Conservation (phyloP, 2,113 vertebrate species). For the Cyanoderma ruficeps region DNA sequence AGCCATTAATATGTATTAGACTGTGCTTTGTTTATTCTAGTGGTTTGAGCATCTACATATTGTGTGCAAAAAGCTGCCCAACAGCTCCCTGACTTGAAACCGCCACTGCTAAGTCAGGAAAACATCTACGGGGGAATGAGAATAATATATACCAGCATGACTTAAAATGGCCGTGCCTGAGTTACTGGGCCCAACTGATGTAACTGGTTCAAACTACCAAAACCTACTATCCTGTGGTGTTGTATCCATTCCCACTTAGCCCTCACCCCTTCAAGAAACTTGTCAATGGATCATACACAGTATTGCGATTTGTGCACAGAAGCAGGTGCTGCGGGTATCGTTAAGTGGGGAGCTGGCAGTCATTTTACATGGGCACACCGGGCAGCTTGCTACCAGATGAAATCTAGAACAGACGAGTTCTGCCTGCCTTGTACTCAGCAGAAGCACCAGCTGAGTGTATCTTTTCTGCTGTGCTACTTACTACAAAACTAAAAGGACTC, state of each 20-base stretch:
- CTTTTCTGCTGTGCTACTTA: not conserved
- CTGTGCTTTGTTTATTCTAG: not conserved
- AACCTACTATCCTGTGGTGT: not conserved
- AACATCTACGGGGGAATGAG: not conserved
- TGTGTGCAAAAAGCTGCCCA: not conserved
- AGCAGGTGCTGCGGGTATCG: not conserved
- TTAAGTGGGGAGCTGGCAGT: not conserved
- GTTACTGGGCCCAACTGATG: not conserved
- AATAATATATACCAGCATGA: not conserved
- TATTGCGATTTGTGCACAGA: not conserved
- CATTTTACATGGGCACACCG: not conserved
- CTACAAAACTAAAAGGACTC: not conserved
- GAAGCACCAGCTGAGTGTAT: not conserved
- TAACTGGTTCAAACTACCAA: not conserved
- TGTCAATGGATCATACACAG: not conserved
- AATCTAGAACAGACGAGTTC: not conserved
- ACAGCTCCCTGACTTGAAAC: not conserved
- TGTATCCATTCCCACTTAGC: not conserved
- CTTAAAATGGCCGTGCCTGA: not conserved
- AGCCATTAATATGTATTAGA: not conserved
- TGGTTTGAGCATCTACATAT: not conserved
- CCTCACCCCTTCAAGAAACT: not conserved
- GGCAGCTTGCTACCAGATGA: not conserved
- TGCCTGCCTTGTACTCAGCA: not conserved
- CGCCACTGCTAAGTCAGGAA: not conserved